phyloP scores from a whole-genome alignment of 2,113 vertebrate species.

The Oncorhynchus clarkii region DNA sequence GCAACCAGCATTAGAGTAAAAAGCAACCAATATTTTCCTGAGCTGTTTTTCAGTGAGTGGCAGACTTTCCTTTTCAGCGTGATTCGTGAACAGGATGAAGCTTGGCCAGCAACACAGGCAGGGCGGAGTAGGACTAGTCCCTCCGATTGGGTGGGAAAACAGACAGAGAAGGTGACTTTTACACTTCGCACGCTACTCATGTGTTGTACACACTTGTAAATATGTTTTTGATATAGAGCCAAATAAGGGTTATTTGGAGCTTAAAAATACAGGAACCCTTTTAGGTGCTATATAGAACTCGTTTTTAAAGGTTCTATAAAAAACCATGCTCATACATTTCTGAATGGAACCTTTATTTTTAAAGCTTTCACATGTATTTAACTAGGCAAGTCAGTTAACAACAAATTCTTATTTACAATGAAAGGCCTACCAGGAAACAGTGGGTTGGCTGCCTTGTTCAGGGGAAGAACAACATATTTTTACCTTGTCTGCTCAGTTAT shows the following conservation, averaged over 20 bases:
- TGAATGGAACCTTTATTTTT: too few species aligned
- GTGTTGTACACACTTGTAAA: neutral
- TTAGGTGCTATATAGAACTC: neutral
- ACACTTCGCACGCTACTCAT: neutral
- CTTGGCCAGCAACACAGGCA: neutral
- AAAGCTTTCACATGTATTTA: too few species aligned
- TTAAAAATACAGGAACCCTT: too few species aligned
- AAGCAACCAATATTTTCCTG: constrained; percentile 28
- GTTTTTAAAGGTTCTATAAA: too few species aligned
- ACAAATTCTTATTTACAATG: too few species aligned
- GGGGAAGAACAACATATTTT: too few species aligned
- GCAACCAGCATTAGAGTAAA: constrained; percentile 49
- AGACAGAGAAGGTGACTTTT: neutral
- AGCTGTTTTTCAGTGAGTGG: constrained; percentile 31
- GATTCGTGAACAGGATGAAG: neutral
- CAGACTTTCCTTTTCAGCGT: constrained; percentile 12
- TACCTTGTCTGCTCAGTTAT: too few species aligned
- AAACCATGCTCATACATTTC: too few species aligned
- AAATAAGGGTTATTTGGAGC: neutral
- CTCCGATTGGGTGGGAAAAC: neutral
- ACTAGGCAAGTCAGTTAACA: too few species aligned
- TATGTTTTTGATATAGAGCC: neutral
- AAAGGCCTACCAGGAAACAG: too few species aligned
- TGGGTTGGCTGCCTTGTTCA: too few species aligned
- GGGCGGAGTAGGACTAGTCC: neutral